Percentiles rank a stretch among this genome's conserved stretches.
phyloP scores from a whole-genome alignment of 1,140 invertebrate genomes.

The Tetramorium simillimum region DNA sequence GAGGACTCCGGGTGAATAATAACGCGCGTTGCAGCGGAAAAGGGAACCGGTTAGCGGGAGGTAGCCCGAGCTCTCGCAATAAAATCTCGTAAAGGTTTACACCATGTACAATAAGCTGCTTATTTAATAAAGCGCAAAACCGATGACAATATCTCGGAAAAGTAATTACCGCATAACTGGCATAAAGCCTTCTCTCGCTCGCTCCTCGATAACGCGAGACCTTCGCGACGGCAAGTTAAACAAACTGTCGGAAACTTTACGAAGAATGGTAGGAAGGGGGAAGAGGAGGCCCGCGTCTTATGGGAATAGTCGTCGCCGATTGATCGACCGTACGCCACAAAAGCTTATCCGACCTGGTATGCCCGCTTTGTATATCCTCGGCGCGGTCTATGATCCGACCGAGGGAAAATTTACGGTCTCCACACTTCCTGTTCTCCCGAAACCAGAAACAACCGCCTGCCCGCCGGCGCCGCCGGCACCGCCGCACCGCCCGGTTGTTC shows the following conservation, averaged over 20 bases:
- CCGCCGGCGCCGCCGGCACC: neutral
- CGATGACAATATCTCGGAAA: slow-evolving; percentile 52
- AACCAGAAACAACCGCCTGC: slow-evolving; percentile 39
- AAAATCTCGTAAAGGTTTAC: slow-evolving; percentile 63
- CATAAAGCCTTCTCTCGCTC: slow-evolving; percentile 32
- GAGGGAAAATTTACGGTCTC: slow-evolving; percentile 69
- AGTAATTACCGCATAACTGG: slow-evolving; percentile 55
- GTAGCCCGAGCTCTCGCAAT: slow-evolving; percentile 50
- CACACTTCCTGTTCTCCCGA: slow-evolving; percentile 57
- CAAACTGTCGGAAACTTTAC: slow-evolving; percentile 49
- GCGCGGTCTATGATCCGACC: slow-evolving; percentile 63
- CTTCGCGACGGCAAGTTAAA: slow-evolving; percentile 43
- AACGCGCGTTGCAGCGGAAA: slow-evolving; percentile 52
- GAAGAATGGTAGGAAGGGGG: slow-evolving; percentile 1
- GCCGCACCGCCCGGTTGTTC: slow-evolving; percentile 44
- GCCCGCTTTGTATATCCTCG: slow-evolving; percentile 59
- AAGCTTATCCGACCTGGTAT: slow-evolving; percentile 58
- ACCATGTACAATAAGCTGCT: slow-evolving; percentile 46
- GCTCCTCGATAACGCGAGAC: slow-evolving; percentile 48
- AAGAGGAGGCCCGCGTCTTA: neutral
- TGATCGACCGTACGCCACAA: slow-evolving; percentile 60
- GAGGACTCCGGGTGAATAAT: slow-evolving; percentile 39
- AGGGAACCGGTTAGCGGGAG: slow-evolving; percentile 21
- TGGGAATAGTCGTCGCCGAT: slow-evolving; percentile 54
- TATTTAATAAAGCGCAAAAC: slow-evolving; percentile 53